Base-by-base conservation (phyloP, 2,888 invertebrate species). In the Morpho helenor region DNA sequence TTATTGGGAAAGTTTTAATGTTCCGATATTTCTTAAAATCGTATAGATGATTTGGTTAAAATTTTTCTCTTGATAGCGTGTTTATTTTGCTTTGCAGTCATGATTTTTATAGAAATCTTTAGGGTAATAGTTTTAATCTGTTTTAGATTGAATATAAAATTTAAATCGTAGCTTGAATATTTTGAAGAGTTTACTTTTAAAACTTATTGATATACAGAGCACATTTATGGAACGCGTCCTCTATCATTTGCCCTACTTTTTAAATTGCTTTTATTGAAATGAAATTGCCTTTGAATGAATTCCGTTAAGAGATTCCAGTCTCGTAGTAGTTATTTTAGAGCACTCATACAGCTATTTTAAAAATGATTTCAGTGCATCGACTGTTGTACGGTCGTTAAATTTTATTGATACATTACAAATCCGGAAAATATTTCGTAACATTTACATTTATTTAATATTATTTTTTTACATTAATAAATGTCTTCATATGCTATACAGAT, bases 191-290 rank as follows among this genome's bases (percentile, higher is more conserved):
- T 23, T 3, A 23, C 23, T n/a, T n/a, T 3, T 23, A 23, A 23
- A 23, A 23, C 23, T 23, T 23, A 23, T 23, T 23, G 23, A 23
- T 23, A 10, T 54, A 54, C 41, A 40, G 16, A 45, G 46, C 55
- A 60, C 64, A 59, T 68, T 70, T 70, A 70, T 65, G 69, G 66
- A 68, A 69, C 66, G 62, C 72, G 66, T 64, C 68, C 68, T 69
- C 69, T 66, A 71, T 73, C 71, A 75, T 72, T 68, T 77, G 82
- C 62, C 79, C 82, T 72, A 82, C 76, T 77, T 82, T 79, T 77
- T 79, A 76, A 71, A 80, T 82, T 81, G 79, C 73, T 77, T 77
- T 79, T 78, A 79, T 77, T 79, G 75, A 78, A 79, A 79, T 79
- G 76, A 73, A 77, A 79, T 80, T 76, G 78, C 70, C 71, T 75